These are phyloP conservation scores for Andrena minutula DNA, from an alignment of 2,888 invertebrate genomes.

Conservation along the genomic window DNA sequence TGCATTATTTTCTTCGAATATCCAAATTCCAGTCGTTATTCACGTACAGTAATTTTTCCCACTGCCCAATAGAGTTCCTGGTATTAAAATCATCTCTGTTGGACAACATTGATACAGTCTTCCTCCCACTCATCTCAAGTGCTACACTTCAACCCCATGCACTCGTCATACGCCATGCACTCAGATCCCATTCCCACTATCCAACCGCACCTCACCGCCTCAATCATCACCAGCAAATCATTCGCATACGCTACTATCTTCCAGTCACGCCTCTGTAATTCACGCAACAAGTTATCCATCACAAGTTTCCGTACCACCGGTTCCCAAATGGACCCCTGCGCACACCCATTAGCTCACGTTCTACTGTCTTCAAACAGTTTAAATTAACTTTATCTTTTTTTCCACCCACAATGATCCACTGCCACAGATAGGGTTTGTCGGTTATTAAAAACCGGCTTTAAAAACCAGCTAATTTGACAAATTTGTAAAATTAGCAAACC, in stretches of 20 bases:
- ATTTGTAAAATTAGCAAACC: too few relatives aligned
- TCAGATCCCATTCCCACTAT: background rate
- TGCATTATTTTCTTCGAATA: too few relatives aligned
- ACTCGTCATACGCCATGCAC: background rate
- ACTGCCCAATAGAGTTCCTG: too few relatives aligned
- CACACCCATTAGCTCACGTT: background rate
- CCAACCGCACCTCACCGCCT: background rate
- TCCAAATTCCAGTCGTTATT: background rate
- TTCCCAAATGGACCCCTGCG: background rate
- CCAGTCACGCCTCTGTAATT: slow-evolving; percentile 23
- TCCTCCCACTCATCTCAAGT: background rate
- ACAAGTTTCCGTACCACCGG: background rate
- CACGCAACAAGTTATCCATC: slow-evolving; percentile 23
- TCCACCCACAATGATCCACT: too few relatives aligned
- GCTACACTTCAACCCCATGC: background rate
- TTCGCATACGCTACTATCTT: slow-evolving; percentile 22
- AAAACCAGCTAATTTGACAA: too few relatives aligned
- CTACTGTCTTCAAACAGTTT: background rate
- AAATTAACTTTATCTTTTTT: background rate
- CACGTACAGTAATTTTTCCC: background rate
- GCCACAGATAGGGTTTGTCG: too few relatives aligned
- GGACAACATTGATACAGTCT: background rate
- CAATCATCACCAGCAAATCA: slow-evolving; percentile 16
- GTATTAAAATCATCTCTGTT: background rate
- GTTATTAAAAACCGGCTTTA: too few relatives aligned